Conservation (phyloP, 2,113 vertebrate genomes). For the Glaucidium brasilianum region DNA sequence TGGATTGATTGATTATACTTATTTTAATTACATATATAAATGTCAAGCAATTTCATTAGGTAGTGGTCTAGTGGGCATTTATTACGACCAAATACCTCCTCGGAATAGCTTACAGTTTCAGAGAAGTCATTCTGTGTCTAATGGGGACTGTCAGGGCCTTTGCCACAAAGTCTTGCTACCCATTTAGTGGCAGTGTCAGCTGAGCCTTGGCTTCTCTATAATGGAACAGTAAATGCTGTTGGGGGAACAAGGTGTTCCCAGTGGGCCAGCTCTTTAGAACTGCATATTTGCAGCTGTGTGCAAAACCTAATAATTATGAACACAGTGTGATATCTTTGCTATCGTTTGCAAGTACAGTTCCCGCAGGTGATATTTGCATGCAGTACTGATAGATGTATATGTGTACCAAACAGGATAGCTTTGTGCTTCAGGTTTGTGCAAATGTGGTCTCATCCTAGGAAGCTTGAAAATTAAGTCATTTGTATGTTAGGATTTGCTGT, state of each 20-base stretch:
- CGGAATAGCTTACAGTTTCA: background rate
- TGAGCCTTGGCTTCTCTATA: background rate
- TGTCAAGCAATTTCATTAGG: background rate
- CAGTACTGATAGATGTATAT: accelerated
- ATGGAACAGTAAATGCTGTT: background rate
- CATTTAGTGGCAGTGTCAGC: background rate
- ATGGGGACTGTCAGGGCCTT: background rate
- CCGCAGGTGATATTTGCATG: background rate
- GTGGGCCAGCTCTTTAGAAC: background rate
- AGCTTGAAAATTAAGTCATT: background rate
- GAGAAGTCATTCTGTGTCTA: background rate
- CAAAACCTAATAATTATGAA: background rate
- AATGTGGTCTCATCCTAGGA: background rate
- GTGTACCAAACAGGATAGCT: background rate
- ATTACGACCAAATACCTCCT: background rate
- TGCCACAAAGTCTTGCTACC: background rate
- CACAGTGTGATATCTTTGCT: background rate
- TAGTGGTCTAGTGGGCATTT: background rate
- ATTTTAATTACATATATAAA: constrained; percentile 6
- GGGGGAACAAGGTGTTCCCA: background rate
- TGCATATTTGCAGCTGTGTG: background rate
- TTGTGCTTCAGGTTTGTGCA: background rate
- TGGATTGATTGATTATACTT: constrained; percentile 1
- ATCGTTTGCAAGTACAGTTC: background rate
- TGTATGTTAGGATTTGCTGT: background rate